Evolutionary conservation across 2,113 vertebrate genomes (phyloP).

Genomic region (Morone saxatilis): DNA sequence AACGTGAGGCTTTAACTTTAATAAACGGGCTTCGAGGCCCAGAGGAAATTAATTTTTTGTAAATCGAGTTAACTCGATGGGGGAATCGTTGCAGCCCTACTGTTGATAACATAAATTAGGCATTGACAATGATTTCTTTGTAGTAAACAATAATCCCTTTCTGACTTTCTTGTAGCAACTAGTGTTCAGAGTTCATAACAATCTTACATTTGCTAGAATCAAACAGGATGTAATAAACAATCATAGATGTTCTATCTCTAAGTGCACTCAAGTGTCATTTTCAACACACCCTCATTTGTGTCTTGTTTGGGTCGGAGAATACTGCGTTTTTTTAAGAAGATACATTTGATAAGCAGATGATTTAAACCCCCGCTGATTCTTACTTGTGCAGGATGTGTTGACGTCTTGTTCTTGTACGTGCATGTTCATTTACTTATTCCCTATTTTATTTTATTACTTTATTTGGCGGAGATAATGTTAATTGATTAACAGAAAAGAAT

Average conservation of each 20-base stretch:
- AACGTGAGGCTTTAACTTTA: no score
- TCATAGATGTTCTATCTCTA: neutral
- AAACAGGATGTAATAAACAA: no score
- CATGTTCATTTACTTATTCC: no score
- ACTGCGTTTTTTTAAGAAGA: neutral
- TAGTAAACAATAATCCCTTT: neutral
- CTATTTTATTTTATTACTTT: no score
- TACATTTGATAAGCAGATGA: neutral
- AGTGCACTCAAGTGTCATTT: neutral
- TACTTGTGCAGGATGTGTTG: no score
- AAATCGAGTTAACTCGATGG: no score
- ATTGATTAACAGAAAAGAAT: neutral
- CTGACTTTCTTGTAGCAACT: neutral
- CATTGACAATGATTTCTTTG: neutral
- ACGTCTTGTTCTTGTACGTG: no score
- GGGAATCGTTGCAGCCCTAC: no score
- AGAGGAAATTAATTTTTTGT: no score
- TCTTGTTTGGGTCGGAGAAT: conserved; percentile 8
- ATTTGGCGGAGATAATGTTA: neutral
- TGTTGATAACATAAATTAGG: neutral
- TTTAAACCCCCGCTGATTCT: neutral
- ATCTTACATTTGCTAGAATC: neutral
- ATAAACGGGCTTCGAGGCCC: no score
- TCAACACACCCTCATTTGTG: neutral
- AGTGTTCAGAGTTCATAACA: neutral